phyloP scores from a whole-genome alignment of 2,888 invertebrate genomes.

The Empis livida region DNA sequence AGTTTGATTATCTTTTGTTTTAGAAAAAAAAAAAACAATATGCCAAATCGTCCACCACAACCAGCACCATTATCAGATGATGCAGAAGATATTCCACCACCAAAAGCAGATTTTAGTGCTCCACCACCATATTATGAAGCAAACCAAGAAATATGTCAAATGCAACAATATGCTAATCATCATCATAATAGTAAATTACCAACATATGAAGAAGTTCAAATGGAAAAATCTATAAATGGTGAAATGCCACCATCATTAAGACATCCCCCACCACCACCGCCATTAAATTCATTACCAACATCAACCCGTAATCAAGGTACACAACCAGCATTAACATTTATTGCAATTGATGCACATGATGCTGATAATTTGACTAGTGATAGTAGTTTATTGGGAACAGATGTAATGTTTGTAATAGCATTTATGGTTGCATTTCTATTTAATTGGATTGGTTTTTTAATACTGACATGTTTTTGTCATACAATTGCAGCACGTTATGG shows the following conservation, averaged over 20 bases:
- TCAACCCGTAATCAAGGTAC: slow-evolving; percentile 10
- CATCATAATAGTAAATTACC: slow-evolving; percentile 58
- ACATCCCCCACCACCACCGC: slow-evolving; percentile 25
- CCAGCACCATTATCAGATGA: no score
- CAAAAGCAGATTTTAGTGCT: slow-evolving; percentile 71
- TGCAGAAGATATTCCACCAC: slow-evolving; percentile 59
- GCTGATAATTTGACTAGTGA: slow-evolving; percentile 60
- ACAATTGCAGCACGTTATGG: slow-evolving; percentile 89
- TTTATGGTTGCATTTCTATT: slow-evolving; percentile 93
- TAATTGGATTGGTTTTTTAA: slow-evolving; percentile 87
- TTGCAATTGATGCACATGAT: slow-evolving; percentile 60
- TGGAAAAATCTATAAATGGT: slow-evolving; percentile 70
- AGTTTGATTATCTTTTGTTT: no score
- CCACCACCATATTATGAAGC: slow-evolving; percentile 66
- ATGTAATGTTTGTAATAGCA: slow-evolving; percentile 85
- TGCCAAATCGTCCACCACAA: no score
- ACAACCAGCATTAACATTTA: slow-evolving; percentile 51
- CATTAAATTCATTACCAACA: slow-evolving; percentile 16
- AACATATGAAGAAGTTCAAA: slow-evolving; percentile 84
- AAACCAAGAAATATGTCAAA: background rate
- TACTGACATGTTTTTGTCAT: slow-evolving; percentile 87
- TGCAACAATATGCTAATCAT: slow-evolving; percentile 3
- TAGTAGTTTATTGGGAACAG: slow-evolving; percentile 75
- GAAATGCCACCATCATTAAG: slow-evolving; percentile 39
- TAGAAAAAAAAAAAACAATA: no score